These are phyloP conservation scores for Venustaconcha ellipsiformis DNA, from an alignment of 1,140 invertebrate species.

Conservation along the genomic window DNA sequence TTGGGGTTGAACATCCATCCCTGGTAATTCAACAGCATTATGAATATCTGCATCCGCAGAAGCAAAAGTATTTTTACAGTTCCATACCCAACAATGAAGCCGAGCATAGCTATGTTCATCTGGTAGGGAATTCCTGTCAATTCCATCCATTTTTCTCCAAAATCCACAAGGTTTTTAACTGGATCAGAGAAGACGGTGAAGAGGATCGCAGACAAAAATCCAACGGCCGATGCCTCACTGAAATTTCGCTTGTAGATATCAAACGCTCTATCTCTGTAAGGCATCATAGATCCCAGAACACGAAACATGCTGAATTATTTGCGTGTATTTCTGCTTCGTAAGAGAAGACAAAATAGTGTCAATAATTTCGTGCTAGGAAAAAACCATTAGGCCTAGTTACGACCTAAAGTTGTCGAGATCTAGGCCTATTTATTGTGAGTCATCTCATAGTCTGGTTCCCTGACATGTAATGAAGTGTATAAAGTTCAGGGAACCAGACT, in stretches of 20 bases:
- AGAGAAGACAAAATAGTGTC: background rate
- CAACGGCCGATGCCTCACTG: slow-evolving; percentile 48
- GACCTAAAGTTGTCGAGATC: too few relatives aligned
- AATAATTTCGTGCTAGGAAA: background rate
- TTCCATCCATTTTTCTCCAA: slow-evolving; percentile 53
- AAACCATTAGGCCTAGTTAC: background rate
- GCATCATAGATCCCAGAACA: slow-evolving; percentile 36
- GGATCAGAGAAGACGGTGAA: slow-evolving; percentile 46
- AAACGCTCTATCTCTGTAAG: slow-evolving; percentile 29
- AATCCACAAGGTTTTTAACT: slow-evolving; percentile 45
- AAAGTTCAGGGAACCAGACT: too few relatives aligned
- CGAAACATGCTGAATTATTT: slow-evolving; percentile 27
- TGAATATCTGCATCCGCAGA: slow-evolving; percentile 40
- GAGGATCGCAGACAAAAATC: slow-evolving; percentile 45
- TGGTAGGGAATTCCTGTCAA: slow-evolving; percentile 46
- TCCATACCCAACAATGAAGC: slow-evolving; percentile 48
- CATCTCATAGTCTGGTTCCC: too few relatives aligned
- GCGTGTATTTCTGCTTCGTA: background rate
- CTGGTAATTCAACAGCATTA: slow-evolving; percentile 44
- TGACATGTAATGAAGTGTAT: too few relatives aligned
- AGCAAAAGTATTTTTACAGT: slow-evolving; percentile 38
- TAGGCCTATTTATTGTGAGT: too few relatives aligned
- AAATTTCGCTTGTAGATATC: slow-evolving; percentile 40
- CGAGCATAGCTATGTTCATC: slow-evolving; percentile 48
- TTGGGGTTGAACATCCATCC: slow-evolving; percentile 49